Evolutionary conservation across 2,888 invertebrate species (phyloP).

Genomic region (Trichopoda pennipes): DNA sequence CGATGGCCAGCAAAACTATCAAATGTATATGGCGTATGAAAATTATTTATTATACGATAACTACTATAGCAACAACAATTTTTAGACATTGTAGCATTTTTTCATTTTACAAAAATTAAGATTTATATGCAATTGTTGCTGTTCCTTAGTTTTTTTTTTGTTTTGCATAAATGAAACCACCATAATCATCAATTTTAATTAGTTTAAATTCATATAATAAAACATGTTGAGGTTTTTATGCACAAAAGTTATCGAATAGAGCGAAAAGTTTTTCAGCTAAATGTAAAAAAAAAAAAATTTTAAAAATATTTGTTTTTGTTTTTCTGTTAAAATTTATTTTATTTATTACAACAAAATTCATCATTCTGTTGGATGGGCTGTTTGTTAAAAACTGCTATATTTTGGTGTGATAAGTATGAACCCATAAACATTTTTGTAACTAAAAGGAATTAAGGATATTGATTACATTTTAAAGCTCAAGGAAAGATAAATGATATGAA

Average conservation of each 20-base stretch:
- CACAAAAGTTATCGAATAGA: constrained; percentile 1
- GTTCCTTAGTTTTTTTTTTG: constrained; percentile 10
- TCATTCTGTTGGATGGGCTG: constrained; percentile 31
- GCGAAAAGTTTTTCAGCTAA: constrained; percentile 3
- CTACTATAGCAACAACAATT: not conserved
- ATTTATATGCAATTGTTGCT: constrained; percentile 20
- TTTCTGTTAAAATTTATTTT: constrained; percentile 7
- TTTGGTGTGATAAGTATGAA: not conserved
- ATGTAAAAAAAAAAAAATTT: not conserved
- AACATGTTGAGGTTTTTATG: constrained; percentile 9
- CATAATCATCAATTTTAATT: constrained; percentile 62
- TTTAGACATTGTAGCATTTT: not conserved
- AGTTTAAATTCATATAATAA: constrained; percentile 51
- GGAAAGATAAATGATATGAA: too few species aligned
- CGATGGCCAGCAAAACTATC: not conserved
- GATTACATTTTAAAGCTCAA: too few species aligned
- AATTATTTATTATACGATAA: constrained; percentile 45
- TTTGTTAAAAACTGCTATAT: not conserved
- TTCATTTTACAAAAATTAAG: constrained; percentile 10
- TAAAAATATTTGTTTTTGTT: not conserved
- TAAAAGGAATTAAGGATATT: not conserved
- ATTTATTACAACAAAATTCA: constrained; percentile 43
- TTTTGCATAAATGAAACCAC: constrained; percentile 35
- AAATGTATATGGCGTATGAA: constrained; percentile 47
- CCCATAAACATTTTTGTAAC: constrained; percentile 15